Evolutionary conservation across 2,797 vertebrate species (phyloP).

Genomic region (Gobio occitaniae): DNA sequence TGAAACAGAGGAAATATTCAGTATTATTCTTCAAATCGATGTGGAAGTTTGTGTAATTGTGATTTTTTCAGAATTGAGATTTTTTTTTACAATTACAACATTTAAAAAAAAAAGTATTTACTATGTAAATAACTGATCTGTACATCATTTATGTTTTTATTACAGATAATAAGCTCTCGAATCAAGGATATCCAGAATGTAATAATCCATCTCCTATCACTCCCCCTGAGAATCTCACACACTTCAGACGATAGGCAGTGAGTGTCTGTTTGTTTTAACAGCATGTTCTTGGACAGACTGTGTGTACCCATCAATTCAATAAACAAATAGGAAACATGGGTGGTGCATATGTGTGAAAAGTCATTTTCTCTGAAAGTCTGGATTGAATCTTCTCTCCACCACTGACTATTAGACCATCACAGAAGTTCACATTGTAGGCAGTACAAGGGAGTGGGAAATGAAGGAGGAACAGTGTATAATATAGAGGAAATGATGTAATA

Average conservation of each 20-base stretch:
- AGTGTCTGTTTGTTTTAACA: constrained; percentile 53
- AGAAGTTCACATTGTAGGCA: constrained; percentile 9
- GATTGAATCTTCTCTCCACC: not conserved
- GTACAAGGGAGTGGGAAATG: not conserved
- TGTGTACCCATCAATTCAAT: constrained; percentile 56
- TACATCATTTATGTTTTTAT: not conserved
- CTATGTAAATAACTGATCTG: not conserved
- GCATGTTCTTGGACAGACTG: constrained; percentile 49
- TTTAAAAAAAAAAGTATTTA: not conserved
- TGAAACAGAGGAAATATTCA: constrained; percentile 67
- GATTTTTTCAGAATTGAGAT: too few relatives aligned
- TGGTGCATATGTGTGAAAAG: constrained; percentile 35
- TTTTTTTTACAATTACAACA: too few relatives aligned
- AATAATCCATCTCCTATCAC: not conserved
- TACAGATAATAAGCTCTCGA: not conserved
- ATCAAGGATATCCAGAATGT: not conserved
- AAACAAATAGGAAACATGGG: constrained; percentile 39
- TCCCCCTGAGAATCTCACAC: constrained; percentile 21
- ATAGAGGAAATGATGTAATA: constrained; percentile 26
- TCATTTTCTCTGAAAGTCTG: constrained; percentile 7
- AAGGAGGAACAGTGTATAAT: not conserved
- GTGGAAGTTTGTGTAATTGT: not conserved
- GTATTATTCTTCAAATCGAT: not conserved
- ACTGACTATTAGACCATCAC: not conserved
- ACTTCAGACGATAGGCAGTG: not conserved